These are phyloP conservation scores for Trachemys scripta DNA, from an alignment of 2,113 vertebrate species.

Conservation along the genomic window DNA sequence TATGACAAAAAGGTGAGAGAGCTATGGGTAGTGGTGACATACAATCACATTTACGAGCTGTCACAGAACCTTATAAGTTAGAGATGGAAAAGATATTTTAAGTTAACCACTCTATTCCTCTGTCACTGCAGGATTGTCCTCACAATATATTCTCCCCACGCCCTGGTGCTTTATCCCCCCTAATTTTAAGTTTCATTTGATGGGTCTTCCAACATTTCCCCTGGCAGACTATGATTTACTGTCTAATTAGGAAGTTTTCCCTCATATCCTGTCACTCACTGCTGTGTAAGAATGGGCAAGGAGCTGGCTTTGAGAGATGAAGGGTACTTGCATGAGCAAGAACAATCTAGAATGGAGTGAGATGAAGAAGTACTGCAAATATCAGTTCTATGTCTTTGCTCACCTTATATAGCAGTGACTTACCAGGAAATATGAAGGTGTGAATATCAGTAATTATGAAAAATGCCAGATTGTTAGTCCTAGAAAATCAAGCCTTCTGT, in stretches of 20 bases:
- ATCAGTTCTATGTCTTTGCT: constrained; percentile 48
- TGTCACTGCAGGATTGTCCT: constrained; percentile 18
- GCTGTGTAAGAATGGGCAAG: constrained; percentile 23
- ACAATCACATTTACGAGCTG: not conserved
- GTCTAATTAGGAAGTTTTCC: constrained; percentile 44
- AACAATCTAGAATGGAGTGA: constrained; percentile 33
- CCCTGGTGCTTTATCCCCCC: not conserved
- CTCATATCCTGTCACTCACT: constrained; percentile 42
- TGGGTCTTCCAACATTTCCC: constrained; percentile 33
- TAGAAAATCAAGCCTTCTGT: constrained; percentile 48
- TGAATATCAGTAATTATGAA: constrained; percentile 54
- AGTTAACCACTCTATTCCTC: not conserved
- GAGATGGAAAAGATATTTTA: constrained; percentile 1
- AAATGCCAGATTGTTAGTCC: constrained; percentile 42
- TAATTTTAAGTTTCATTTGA: constrained; percentile 8
- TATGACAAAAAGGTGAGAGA: constrained; percentile 19
- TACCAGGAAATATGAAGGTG: constrained; percentile 23
- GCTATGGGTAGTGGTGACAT: not conserved
- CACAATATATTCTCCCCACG: not conserved
- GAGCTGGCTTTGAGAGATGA: constrained; percentile 35
- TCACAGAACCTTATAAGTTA: rapidly evolving
- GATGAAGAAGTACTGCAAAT: constrained; percentile 48
- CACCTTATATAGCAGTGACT: constrained; percentile 24
- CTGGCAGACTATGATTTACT: constrained; percentile 40
- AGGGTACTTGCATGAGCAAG: constrained; percentile 14